Evolutionary conservation across 2,888 invertebrate species (phyloP).

Genomic region (Platynereis dumerilii): DNA sequence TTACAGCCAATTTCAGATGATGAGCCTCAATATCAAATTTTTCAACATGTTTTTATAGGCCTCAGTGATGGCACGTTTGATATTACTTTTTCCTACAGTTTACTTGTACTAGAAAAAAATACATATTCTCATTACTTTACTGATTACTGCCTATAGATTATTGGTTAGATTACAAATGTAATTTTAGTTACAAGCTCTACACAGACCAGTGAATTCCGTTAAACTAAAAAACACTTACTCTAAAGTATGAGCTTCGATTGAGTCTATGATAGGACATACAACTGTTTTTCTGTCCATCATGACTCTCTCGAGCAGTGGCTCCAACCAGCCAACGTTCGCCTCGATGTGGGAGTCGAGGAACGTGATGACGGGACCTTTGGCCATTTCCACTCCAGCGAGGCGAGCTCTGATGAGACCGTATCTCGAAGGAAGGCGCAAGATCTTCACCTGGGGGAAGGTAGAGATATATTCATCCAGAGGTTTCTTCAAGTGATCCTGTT

Average conservation of each 20-base stretch:
- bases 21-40: too few relatives aligned
- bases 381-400: slow-evolving; percentile 81
- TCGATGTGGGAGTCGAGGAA: slow-evolving; percentile 97
- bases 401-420: slow-evolving; percentile 93
- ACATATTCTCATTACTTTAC: too few relatives aligned
- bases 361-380: slow-evolving; percentile 86
- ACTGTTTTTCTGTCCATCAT: slow-evolving; percentile 69
- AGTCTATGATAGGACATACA: slow-evolving; percentile 86
- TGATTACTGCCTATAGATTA: too few relatives aligned
- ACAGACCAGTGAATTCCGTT: too few relatives aligned
- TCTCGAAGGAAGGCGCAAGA: slow-evolving; percentile 83
- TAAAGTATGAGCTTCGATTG: slow-evolving; percentile 80
- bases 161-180: too few relatives aligned
- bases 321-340: slow-evolving; percentile 73
- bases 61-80: too few relatives aligned
- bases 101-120: too few relatives aligned
- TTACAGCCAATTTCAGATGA: too few relatives aligned
- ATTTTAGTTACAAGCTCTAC: too few relatives aligned
- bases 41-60: too few relatives aligned
- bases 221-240: too few relatives aligned
- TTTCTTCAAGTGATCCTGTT: slow-evolving; percentile 85
- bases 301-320: slow-evolving; percentile 81
- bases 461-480: slow-evolving; percentile 91
- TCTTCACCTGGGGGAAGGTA: slow-evolving; percentile 80
- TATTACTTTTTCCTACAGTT: too few relatives aligned